Conservation (phyloP, 2,888 invertebrate genomes). For the Ophonus ardosiacus region DNA sequence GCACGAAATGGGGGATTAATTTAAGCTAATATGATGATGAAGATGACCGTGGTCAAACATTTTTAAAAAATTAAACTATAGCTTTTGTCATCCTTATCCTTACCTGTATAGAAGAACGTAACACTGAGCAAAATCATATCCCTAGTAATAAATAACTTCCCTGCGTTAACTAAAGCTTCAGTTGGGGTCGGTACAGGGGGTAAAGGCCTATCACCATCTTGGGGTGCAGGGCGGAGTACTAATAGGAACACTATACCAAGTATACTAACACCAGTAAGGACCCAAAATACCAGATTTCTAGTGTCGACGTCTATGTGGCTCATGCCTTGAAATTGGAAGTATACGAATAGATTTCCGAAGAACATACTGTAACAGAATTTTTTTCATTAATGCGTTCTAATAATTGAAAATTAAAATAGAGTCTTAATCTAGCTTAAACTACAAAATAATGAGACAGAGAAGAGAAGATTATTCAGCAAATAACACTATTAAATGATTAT, state of each 20-base stretch:
- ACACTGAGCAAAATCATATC: constrained; percentile 91
- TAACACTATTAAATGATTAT: too few relatives aligned
- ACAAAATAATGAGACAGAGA: too few relatives aligned
- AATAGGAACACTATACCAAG: constrained; percentile 84
- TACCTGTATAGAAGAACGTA: constrained; percentile 95
- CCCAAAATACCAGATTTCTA: constrained; percentile 88
- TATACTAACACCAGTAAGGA: constrained; percentile 84
- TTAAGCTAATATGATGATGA: too few relatives aligned
- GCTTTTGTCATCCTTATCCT: constrained; percentile 66
- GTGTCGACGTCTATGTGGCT: constrained; percentile 84
- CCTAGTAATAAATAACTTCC: constrained; percentile 86
- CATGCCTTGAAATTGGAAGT: constrained; percentile 91
- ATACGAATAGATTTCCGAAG: constrained; percentile 97
- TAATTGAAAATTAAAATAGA: too few relatives aligned
- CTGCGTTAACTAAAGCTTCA: constrained; percentile 86
- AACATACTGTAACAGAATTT: constrained; percentile 86
- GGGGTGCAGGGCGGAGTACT: constrained; percentile 80
- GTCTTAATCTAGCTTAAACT: too few relatives aligned
- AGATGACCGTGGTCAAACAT: too few relatives aligned
- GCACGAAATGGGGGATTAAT: too few relatives aligned
- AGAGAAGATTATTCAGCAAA: too few relatives aligned
- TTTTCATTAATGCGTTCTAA: background rate
- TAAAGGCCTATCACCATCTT: constrained; percentile 73
- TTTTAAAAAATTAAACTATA: too few relatives aligned
- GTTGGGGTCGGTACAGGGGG: constrained; percentile 78